A percentile compares a stretch with the other conserved stretches of the same genome.
These are phyloP conservation scores for Psammodynastes pulverulentus DNA, from an alignment of 2,113 vertebrate genomes.

Conservation along the genomic window DNA sequence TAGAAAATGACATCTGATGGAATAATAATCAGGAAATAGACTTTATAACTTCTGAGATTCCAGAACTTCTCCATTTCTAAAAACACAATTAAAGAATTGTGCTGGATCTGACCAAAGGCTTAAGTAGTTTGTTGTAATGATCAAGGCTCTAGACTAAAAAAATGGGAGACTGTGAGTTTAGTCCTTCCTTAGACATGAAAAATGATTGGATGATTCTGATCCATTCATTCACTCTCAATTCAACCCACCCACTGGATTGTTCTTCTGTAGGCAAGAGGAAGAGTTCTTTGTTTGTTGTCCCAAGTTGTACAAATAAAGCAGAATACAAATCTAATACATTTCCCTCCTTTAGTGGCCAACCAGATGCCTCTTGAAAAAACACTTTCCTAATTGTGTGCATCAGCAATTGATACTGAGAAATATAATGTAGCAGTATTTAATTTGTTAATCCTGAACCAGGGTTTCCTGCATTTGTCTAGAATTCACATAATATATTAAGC, in stretches of 20 bases:
- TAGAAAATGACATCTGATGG: not conserved
- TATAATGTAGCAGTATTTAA: not conserved
- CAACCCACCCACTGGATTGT: not conserved
- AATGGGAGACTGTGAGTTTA: not conserved
- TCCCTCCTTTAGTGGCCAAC: not conserved
- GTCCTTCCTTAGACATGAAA: not conserved
- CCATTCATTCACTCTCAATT: not conserved
- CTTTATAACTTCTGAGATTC: not conserved
- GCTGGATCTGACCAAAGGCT: not conserved
- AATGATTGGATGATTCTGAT: not conserved
- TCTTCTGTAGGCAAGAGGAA: not conserved
- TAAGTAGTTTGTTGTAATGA: not conserved
- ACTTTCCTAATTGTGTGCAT: not conserved
- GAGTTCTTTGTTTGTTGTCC: not conserved
- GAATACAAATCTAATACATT: not conserved
- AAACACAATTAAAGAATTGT: not conserved
- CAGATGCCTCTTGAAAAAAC: not conserved
- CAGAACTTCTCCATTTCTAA: not conserved
- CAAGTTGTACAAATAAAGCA: not conserved
- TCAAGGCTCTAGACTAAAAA: not conserved
- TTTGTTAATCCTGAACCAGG: not conserved
- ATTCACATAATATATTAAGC: not conserved
- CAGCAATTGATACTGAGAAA: not conserved
- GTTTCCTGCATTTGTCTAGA: not conserved
- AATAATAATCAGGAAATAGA: not conserved